phyloP scores from a whole-genome alignment of 2,797 vertebrate genomes.

The Sebastes umbrosus region DNA sequence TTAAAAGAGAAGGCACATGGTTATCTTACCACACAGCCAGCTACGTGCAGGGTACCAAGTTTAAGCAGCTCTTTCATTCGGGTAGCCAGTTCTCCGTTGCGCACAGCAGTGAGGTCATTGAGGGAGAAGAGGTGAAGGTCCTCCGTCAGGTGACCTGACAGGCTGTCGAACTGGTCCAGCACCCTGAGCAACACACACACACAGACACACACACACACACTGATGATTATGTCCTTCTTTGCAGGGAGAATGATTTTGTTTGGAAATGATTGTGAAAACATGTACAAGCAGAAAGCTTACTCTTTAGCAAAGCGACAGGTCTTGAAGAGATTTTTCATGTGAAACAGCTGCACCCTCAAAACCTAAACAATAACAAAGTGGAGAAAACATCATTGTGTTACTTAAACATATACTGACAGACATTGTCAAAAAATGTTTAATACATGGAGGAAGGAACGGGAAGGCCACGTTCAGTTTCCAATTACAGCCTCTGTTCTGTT shows the following conservation, averaged over 20 bases:
- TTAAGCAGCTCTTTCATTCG: slow-evolving; percentile 88
- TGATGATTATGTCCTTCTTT: not conserved
- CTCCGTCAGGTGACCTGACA: slow-evolving; percentile 94
- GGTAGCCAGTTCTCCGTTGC: slow-evolving; percentile 88
- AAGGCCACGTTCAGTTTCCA: not conserved
- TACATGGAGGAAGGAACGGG: not conserved
- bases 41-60: slow-evolving; percentile 87
- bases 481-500: not conserved
- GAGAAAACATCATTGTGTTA: not conserved
- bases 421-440: not conserved
- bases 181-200: slow-evolving; percentile 73
- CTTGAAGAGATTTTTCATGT: slow-evolving; percentile 98
- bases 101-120: slow-evolving; percentile 88
- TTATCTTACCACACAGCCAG: slow-evolving; percentile 82
- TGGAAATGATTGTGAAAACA: not conserved
- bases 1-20: not conserved
- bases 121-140: slow-evolving; percentile 97
- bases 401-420: not conserved
- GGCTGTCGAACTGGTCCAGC: slow-evolving; percentile 88
- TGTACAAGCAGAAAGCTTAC: slow-evolving; percentile 76
- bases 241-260: not conserved
- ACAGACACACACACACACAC: not conserved
- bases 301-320: slow-evolving; percentile 93
- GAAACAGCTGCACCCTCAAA: slow-evolving; percentile 91
- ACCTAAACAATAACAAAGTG: slow-evolving; percentile 77